Percentiles rank a stretch among this genome's conserved stretches.
Evolutionary conservation across 2,888 invertebrate species (phyloP).

Genomic region (Leucophenga montana): DNA sequence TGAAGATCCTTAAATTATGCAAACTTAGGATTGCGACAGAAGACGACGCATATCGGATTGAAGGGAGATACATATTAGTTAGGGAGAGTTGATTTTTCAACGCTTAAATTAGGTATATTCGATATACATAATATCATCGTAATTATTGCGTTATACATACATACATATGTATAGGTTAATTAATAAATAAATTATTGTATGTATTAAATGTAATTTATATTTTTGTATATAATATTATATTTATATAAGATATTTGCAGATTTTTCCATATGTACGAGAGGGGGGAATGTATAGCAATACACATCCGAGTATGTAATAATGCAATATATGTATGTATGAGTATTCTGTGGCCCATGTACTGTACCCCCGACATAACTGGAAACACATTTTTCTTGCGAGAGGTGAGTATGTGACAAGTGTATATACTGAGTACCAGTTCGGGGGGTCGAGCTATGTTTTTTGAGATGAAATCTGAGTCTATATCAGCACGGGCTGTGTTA

Average conservation of each 20-base stretch:
- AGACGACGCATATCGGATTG: no score
- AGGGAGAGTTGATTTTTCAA: neutral
- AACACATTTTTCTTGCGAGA: no score
- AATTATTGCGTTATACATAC: slow-evolving; percentile 19
- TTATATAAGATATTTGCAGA: neutral
- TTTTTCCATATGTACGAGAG: neutral
- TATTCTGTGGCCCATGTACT: no score
- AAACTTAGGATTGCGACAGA: no score
- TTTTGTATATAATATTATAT: slow-evolving; percentile 34
- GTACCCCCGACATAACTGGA: no score
- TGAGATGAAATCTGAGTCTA: slow-evolving; percentile 23
- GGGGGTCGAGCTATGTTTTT: neutral
- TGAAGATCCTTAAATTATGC: no score
- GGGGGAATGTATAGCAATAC: no score
- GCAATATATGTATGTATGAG: neutral
- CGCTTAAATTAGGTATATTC: slow-evolving; percentile 9
- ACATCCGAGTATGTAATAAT: neutral
- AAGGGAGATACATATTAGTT: no score
- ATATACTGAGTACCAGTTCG: neutral
- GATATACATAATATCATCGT: slow-evolving; percentile 11
- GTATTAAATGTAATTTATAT: neutral
- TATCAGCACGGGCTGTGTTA: slow-evolving; percentile 56
- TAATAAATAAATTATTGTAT: slow-evolving; percentile 1
- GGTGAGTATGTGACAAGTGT: no score
- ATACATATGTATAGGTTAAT: slow-evolving; percentile 7